Evolutionary conservation across 1,140 invertebrate genomes (phyloP).

Genomic region (Caenorhabditis tropicalis): DNA sequence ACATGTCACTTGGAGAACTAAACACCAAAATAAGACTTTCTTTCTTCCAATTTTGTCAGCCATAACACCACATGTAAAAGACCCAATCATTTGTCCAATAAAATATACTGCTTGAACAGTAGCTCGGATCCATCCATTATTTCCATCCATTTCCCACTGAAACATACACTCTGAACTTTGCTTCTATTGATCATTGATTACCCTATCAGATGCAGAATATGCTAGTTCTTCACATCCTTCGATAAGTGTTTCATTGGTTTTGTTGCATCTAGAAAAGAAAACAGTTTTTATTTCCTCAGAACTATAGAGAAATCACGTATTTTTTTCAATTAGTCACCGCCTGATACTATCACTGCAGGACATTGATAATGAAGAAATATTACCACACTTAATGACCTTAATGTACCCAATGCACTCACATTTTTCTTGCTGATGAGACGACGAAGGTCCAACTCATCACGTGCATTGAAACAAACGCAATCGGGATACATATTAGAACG

Average conservation of each 20-base stretch:
- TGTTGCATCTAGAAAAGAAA: slow-evolving; percentile 4
- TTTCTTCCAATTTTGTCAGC: slow-evolving; percentile 71
- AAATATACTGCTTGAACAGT: slow-evolving; percentile 70
- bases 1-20: slow-evolving; percentile 65
- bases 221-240: slow-evolving; percentile 18
- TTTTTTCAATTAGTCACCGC: neutral
- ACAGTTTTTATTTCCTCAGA: neutral
- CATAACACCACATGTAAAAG: slow-evolving; percentile 68
- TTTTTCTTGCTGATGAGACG: slow-evolving; percentile 33
- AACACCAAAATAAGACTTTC: slow-evolving; percentile 70
- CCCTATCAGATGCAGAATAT: slow-evolving; percentile 30
- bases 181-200: neutral
- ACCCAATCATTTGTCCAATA: slow-evolving; percentile 68
- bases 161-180: slow-evolving; percentile 46
- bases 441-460: slow-evolving; percentile 54
- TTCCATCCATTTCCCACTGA: slow-evolving; percentile 71
- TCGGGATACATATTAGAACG: slow-evolving; percentile 48
- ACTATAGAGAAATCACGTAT: neutral
- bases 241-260: slow-evolving; percentile 7
- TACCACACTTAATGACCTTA: neutral
- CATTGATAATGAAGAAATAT: neutral
- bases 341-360: neutral
- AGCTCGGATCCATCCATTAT: slow-evolving; percentile 61
- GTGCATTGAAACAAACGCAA: slow-evolving; percentile 52
- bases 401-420: neutral